Conservation (phyloP, 64 coral and sea anemone genomes). For the Montipora cactus region DNA sequence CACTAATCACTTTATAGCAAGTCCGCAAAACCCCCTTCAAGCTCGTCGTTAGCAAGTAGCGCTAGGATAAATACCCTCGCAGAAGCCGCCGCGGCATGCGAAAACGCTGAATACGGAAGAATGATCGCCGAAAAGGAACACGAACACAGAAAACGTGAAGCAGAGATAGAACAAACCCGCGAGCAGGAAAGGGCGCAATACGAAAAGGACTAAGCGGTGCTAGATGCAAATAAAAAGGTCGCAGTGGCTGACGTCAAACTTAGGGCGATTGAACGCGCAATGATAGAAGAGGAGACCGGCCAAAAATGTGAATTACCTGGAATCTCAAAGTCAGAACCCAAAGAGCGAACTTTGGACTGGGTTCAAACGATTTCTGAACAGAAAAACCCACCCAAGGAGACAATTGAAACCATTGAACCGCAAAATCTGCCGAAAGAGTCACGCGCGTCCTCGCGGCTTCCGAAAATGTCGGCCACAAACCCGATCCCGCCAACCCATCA, state of each 20-base stretch:
- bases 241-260: constrained; percentile 56
- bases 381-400: background rate
- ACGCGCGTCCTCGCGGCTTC: background rate
- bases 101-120: constrained; percentile 17
- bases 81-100: background rate
- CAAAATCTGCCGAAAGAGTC: background rate
- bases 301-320: background rate
- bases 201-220: constrained; percentile 10
- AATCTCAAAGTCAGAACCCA: background rate
- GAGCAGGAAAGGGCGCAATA: constrained; percentile 2
- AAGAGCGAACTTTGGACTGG: background rate
- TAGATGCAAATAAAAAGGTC: constrained; percentile 8
- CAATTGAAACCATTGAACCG: background rate
- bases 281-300: constrained; percentile 30
- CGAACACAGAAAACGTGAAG: constrained; percentile 25
- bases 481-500: background rate
- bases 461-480: background rate
- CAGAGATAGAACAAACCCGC: constrained; percentile 3
- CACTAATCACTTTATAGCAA: too few relatives aligned
- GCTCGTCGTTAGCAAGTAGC: background rate
- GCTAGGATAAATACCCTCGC: background rate
- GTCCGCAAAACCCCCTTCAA: too few relatives aligned
- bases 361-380: background rate
- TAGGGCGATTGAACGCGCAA: constrained; percentile 28
- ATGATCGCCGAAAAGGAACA: constrained; percentile 52